Evolutionary conservation across 2,797 vertebrate genomes (phyloP).

Genomic region (Otolemur crassicaudatus): DNA sequence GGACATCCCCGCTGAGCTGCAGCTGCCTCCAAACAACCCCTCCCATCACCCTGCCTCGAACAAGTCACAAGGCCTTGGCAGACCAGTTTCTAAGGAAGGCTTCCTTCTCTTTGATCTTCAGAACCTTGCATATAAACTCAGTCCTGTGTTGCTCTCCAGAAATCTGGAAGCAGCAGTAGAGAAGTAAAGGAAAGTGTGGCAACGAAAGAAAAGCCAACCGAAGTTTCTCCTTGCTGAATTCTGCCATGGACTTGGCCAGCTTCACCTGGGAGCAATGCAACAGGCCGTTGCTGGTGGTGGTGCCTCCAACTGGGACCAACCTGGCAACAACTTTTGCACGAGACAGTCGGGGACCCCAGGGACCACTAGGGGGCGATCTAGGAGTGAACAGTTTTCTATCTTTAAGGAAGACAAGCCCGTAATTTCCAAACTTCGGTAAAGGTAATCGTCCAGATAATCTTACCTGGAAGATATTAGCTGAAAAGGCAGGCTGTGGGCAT

Average conservation of each 20-base stretch:
- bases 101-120: not conserved
- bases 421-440: not conserved
- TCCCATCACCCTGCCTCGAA: not conserved
- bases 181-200: not conserved
- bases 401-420: not conserved
- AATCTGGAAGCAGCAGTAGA: not conserved
- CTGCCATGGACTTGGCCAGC: not conserved
- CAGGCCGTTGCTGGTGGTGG: not conserved
- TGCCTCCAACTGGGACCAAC: not conserved
- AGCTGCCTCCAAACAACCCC: not conserved
- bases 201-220: not conserved
- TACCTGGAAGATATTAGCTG: not conserved
- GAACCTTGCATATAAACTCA: not conserved
- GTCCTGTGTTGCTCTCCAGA: not conserved
- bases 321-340: rapidly evolving
- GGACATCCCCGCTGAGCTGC: not conserved
- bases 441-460: not conserved
- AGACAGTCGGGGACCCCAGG: not conserved
- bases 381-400: not conserved
- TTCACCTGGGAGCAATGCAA: not conserved
- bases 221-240: not conserved
- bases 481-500: not conserved
- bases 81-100: not conserved
- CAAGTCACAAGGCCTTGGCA: not conserved
- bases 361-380: conserved; percentile 68